Evolutionary conservation across 2,888 invertebrate species (phyloP).

Genomic region (Cecidostiba fungosa): DNA sequence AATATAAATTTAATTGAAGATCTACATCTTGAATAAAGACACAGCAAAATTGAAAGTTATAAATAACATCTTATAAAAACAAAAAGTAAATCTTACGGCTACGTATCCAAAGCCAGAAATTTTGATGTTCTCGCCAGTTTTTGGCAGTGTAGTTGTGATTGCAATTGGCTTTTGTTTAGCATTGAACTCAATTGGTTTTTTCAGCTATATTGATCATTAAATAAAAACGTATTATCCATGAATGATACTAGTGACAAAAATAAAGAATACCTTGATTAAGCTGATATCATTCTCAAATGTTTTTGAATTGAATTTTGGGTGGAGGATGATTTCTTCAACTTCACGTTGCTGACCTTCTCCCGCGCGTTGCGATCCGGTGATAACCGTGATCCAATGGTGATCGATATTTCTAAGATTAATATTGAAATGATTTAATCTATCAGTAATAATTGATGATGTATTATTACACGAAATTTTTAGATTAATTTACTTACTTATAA

Average conservation of each 20-base stretch:
- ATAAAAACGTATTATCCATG: not conserved
- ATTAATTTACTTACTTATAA: slow-evolving; percentile 29
- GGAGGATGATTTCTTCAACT: not conserved
- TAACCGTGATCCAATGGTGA: not conserved
- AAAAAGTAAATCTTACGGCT: not conserved
- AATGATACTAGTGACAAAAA: not conserved
- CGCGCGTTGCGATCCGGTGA: not conserved
- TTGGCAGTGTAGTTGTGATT: not conserved
- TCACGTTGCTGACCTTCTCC: not conserved
- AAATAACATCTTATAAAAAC: not conserved
- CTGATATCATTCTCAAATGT: slow-evolving; percentile 27
- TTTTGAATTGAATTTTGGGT: not conserved
- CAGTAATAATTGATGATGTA: not conserved
- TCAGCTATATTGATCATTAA: slow-evolving; percentile 11
- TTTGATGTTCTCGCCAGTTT: slow-evolving; percentile 19
- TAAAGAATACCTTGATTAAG: slow-evolving; percentile 21
- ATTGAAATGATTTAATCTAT: not conserved
- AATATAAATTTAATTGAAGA: not conserved
- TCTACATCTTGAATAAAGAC: not conserved
- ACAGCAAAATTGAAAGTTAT: not conserved
- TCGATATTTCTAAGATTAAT: not conserved
- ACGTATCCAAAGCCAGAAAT: slow-evolving; percentile 50
- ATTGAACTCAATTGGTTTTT: slow-evolving; percentile 20
- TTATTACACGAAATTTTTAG: not conserved
- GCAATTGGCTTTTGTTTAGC: slow-evolving; percentile 26